These are phyloP conservation scores for Calliphora vicina DNA, from an alignment of 1,140 invertebrate genomes.

Conservation along the genomic window DNA sequence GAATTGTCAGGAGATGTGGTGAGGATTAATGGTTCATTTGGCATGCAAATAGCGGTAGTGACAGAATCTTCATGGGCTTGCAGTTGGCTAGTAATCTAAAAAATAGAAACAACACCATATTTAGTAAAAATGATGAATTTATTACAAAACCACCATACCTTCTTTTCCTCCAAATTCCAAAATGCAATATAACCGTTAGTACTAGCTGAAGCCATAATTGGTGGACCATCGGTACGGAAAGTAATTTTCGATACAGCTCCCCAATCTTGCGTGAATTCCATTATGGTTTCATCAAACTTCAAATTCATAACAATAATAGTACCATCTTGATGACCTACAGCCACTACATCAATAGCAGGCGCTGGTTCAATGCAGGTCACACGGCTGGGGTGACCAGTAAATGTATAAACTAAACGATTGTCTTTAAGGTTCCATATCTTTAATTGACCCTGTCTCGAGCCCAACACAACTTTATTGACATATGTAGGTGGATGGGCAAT, in stretches of 20 bases:
- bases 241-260: slow-evolving; percentile 84
- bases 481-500: slow-evolving; percentile 91
- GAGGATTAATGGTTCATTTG: slow-evolving; percentile 87
- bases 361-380: slow-evolving; percentile 81
- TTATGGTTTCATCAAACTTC: slow-evolving; percentile 82
- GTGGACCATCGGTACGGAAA: slow-evolving; percentile 87
- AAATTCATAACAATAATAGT: slow-evolving; percentile 90
- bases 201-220: slow-evolving; percentile 87
- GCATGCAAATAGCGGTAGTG: slow-evolving; percentile 82
- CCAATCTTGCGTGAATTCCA: slow-evolving; percentile 92
- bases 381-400: slow-evolving; percentile 77
- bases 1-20: slow-evolving; percentile 94
- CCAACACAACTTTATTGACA: slow-evolving; percentile 93
- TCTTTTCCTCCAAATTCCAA: slow-evolving; percentile 91
- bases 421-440: slow-evolving; percentile 92
- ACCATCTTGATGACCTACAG: slow-evolving; percentile 83
- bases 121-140: neutral
- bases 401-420: slow-evolving; percentile 80
- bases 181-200: slow-evolving; percentile 83
- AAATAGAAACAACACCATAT: neutral
- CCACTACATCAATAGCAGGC: slow-evolving; percentile 90
- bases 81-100: slow-evolving; percentile 47
- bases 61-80: slow-evolving; percentile 78
- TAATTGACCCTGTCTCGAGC: slow-evolving; percentile 85
- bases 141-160: slow-evolving; percentile 66